Evolutionary conservation across 2,797 vertebrate species (phyloP), one percentile per base, ranked within the genome.

Genomic region (Hippopotamyrus pictus): DNA sequence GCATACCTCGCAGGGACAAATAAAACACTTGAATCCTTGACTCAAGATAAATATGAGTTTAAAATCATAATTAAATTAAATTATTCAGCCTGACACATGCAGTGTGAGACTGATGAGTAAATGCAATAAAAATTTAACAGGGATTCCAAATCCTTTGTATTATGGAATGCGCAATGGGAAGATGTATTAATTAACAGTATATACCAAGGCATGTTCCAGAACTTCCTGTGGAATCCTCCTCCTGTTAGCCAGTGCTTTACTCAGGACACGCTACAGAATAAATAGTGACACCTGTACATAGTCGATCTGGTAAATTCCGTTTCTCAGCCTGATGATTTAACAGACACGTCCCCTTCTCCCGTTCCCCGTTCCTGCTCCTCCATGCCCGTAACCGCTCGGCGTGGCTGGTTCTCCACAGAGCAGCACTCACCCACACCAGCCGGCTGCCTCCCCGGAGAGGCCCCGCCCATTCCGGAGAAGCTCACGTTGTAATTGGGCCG

Each of bases 401-500:
- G 12, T 37, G 29, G 29, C 65, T 17, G 29, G 3, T 33, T 25
- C 37, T 37, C 29, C 9, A 0, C 65, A 19, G 7, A 5, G 14
- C 12, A 44, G 65, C 33, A 89, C 94, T 97, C 92, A 99, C 98
- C 97, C 51, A 95, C 91, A 0, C 86, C 93, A 6, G 96, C 88
- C 0, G 96, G 88, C 92, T 94, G 93, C 94, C 99, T 98, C 0
- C 94, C 95, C n/a, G 96, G 97, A 0, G 95, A 94, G 3, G 95
- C 94, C 4, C 96, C 96, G 0, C 97, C 96, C 92, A 96, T 90
- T 0, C 94, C 92, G 0, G 97, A 96, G 94, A 99, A 99, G 93
- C 96, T 99, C 91, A 99, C 96, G 0, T 99, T 99, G 94, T 99
- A 99, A 92, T 99, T 99, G 91, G 99, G 98, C 51, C 97, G 95